A percentile compares a stretch with the other conserved stretches of the same genome.
Conservation (phyloP, 2,797 vertebrate species). For the Scarus forsteni region DNA sequence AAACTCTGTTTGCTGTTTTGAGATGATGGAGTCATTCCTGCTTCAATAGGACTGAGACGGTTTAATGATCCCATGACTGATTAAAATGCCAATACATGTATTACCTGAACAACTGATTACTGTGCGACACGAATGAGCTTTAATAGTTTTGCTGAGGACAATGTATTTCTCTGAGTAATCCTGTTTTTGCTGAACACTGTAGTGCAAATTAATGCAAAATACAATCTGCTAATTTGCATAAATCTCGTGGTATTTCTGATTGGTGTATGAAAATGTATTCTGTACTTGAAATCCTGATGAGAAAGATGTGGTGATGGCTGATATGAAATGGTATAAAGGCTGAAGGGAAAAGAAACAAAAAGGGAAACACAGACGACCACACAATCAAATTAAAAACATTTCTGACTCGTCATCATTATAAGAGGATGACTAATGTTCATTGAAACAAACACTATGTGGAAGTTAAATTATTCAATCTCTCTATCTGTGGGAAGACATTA, state of each 20-base stretch:
- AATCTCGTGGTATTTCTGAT: constrained; percentile 12
- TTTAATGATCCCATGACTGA: constrained; percentile 11
- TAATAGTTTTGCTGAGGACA: neutral
- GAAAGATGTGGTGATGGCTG: neutral
- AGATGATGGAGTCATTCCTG: neutral
- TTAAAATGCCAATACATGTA: constrained; percentile 4
- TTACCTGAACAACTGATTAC: constrained; percentile 2
- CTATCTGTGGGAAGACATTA: constrained; percentile 15
- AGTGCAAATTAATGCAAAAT: constrained; percentile 12
- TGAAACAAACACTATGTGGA: constrained; percentile 7
- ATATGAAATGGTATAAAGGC: neutral
- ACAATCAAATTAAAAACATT: neutral
- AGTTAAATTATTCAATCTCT: constrained; percentile 16
- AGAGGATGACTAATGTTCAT: neutral
- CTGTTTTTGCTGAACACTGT: neutral
- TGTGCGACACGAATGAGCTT: neutral
- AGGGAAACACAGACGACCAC: neutral
- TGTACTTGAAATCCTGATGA: constrained; percentile 28
- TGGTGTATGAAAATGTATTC: constrained; percentile 11
- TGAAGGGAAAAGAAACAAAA: neutral
- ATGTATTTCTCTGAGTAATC: constrained; percentile 1
- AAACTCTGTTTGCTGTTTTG: neutral
- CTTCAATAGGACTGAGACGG: neutral
- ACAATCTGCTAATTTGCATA: constrained; percentile 20
- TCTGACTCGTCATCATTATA: neutral